Percentiles rank a stretch among this genome's conserved stretches.
phyloP scores from a whole-genome alignment of 1,140 invertebrate genomes.

The Probaryconus sp. region DNA sequence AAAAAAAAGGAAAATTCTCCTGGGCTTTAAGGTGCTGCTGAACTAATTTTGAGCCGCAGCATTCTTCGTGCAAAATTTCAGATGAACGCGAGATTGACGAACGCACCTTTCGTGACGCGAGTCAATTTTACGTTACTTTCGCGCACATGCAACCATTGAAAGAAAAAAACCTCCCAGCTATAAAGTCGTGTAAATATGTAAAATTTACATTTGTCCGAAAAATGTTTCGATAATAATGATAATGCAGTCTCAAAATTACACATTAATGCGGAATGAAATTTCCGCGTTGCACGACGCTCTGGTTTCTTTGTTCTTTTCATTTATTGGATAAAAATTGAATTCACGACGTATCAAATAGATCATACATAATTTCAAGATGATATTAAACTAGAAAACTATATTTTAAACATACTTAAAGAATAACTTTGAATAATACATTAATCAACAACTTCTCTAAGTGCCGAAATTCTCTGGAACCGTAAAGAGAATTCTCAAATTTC shows the following conservation, averaged over 20 bases:
- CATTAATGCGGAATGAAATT: slow-evolving; percentile 11
- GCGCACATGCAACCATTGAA: slow-evolving; percentile 33
- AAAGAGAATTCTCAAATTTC: no score
- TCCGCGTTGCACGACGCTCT: slow-evolving; percentile 10
- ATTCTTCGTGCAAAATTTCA: slow-evolving; percentile 41
- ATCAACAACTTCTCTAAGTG: no score
- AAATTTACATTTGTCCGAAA: slow-evolving; percentile 32
- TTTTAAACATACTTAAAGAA: no score
- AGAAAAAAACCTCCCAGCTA: slow-evolving; percentile 40
- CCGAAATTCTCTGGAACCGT: no score
- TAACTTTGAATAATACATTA: no score
- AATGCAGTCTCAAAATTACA: slow-evolving; percentile 27
- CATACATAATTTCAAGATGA: no score
- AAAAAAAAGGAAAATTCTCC: background rate
- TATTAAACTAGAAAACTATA: no score
- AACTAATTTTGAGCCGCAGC: slow-evolving; percentile 35
- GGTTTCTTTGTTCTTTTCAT: no score
- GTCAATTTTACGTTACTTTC: slow-evolving; percentile 53
- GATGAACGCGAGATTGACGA: slow-evolving; percentile 41
- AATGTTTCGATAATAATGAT: slow-evolving; percentile 41
- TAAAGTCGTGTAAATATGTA: slow-evolving; percentile 41
- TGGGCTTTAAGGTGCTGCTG: slow-evolving; percentile 14
- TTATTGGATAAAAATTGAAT: no score
- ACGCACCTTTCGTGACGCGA: slow-evolving; percentile 46
- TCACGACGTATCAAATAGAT: no score